A percentile compares a stretch with the other conserved stretches of the same genome.
phyloP scores from a whole-genome alignment of 1,140 invertebrate genomes.

The Apocrypta bakeri region DNA sequence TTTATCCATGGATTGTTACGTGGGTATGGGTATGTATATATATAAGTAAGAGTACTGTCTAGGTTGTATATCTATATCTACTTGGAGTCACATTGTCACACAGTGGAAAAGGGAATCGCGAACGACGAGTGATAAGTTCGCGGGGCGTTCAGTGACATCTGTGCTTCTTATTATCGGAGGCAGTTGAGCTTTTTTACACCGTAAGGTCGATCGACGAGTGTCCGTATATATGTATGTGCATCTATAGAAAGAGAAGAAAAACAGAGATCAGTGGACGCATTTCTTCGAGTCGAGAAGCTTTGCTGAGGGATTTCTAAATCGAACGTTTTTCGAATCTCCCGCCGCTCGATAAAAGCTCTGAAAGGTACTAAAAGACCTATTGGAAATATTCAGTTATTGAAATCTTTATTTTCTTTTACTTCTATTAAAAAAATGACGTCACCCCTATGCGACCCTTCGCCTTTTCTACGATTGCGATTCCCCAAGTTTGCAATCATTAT shows the following conservation, averaged over 20 bases:
- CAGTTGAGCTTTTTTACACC: slow-evolving; percentile 14
- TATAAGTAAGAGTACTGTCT: too few species aligned
- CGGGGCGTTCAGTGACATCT: slow-evolving; percentile 30
- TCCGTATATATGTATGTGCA: not conserved
- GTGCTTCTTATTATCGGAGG: slow-evolving; percentile 25
- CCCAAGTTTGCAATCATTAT: too few species aligned
- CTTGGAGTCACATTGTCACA: too few species aligned
- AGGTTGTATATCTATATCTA: too few species aligned
- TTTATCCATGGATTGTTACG: too few species aligned
- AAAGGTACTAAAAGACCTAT: not conserved
- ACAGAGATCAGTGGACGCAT: too few species aligned
- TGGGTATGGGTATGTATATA: too few species aligned
- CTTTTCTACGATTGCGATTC: too few species aligned
- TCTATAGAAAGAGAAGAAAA: not conserved
- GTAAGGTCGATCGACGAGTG: not conserved
- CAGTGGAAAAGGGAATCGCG: not conserved
- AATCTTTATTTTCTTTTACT: not conserved
- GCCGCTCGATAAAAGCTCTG: not conserved
- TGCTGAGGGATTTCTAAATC: too few species aligned
- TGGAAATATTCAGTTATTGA: not conserved
- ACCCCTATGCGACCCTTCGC: too few species aligned
- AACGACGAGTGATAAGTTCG: slow-evolving; percentile 1
- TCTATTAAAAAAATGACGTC: too few species aligned
- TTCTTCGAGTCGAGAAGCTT: too few species aligned
- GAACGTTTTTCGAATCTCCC: not conserved